These are phyloP conservation scores for Euphonia xanthogaster DNA, from an alignment of 2,797 vertebrate genomes.

Conservation along the genomic window DNA sequence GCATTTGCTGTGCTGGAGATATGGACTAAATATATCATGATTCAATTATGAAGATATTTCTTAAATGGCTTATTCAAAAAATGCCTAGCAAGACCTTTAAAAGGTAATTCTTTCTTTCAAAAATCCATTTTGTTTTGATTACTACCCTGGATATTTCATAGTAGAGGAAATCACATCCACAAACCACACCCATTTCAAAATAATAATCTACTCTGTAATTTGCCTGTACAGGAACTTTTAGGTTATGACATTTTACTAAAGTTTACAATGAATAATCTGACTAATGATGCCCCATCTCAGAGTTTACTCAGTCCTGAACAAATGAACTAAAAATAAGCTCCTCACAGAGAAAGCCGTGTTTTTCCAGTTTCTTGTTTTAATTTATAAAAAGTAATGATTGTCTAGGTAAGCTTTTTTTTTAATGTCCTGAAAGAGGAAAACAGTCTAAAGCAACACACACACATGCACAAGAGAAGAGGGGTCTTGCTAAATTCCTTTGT, in stretches of 20 bases:
- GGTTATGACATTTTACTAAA: not conserved
- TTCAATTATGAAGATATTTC: not conserved
- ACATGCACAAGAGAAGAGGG: not conserved
- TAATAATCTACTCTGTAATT: not conserved
- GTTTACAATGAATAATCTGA: slow-evolving; percentile 11
- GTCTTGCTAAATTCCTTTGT: not conserved
- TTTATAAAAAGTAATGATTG: not conserved
- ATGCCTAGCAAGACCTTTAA: not conserved
- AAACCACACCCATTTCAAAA: not conserved
- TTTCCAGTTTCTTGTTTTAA: not conserved
- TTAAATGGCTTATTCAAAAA: not conserved
- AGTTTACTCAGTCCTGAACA: slow-evolving; percentile 1
- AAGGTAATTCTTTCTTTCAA: not conserved
- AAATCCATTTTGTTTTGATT: not conserved
- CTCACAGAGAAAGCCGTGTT: not conserved
- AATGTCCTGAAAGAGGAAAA: not conserved
- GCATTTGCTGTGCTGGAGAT: not conserved
- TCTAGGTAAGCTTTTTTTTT: not conserved
- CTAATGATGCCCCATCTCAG: not conserved
- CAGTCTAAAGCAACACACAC: not conserved
- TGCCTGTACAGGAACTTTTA: not conserved
- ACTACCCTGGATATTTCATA: not conserved
- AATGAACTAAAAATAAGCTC: slow-evolving; percentile 5
- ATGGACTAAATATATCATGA: not conserved
- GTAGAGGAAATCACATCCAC: not conserved